Conservation (phyloP, 2,113 vertebrate genomes). For the Sinocyclocheilus rhinocerous region DNA sequence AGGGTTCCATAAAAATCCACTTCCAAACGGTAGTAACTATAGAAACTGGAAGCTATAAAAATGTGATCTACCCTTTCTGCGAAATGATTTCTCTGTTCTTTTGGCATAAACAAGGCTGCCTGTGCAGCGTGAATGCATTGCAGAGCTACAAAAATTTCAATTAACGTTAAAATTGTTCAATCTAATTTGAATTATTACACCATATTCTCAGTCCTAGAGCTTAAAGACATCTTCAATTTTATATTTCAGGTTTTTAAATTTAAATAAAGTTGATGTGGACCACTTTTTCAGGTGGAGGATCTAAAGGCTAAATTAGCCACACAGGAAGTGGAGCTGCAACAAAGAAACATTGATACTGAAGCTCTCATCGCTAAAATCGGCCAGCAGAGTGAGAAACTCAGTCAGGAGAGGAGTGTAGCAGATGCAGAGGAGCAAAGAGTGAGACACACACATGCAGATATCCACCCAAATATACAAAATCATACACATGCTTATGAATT, state of each 20-base stretch:
- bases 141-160: background rate
- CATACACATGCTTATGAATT: background rate
- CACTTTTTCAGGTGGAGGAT: slow-evolving; percentile 81
- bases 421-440: slow-evolving; percentile 74
- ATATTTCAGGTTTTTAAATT: too few relatives aligned
- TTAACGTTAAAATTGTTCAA: background rate
- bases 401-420: slow-evolving; percentile 69
- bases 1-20: background rate
- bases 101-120: background rate
- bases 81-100: background rate
- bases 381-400: slow-evolving; percentile 73
- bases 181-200: background rate
- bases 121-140: background rate
- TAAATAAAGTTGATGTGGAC: background rate
- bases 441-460: background rate
- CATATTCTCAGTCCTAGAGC: background rate
- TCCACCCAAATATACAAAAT: background rate
- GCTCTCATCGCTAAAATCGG: slow-evolving; percentile 75
- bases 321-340: slow-evolving; percentile 85
- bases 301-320: slow-evolving; percentile 83
- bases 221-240: background rate
- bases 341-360: slow-evolving; percentile 81
- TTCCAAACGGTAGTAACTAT: background rate
- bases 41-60: background rate
- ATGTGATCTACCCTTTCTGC: background rate